Percentiles rank a stretch among this genome's conserved stretches.
Evolutionary conservation across 2,797 vertebrate genomes (phyloP).

Genomic region (Euthynnus affinis): DNA sequence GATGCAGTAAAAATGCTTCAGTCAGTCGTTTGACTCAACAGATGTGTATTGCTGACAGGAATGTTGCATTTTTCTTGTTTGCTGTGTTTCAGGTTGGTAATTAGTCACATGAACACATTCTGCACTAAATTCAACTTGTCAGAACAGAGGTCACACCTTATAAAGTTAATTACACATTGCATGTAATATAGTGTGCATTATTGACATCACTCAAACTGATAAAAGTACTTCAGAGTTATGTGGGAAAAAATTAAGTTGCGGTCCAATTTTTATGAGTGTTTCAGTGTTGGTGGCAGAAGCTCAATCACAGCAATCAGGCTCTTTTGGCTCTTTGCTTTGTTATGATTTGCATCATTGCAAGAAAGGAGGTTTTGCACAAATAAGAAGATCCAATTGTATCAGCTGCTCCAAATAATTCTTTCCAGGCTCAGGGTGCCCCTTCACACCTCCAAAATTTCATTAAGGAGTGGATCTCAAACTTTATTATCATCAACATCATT

Average conservation of each 20-base stretch:
- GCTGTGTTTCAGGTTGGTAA: not conserved
- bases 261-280: not conserved
- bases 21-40: not conserved
- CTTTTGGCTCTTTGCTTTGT: slow-evolving; percentile 12
- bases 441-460: not conserved
- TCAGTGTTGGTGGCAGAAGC: not conserved
- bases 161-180: not conserved
- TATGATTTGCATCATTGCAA: slow-evolving; percentile 11
- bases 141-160: not conserved
- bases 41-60: not conserved
- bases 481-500: not conserved
- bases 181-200: not conserved
- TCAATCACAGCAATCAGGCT: not conserved
- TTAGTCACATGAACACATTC: not conserved
- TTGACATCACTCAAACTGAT: not conserved
- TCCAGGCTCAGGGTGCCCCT: not conserved
- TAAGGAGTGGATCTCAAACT: not conserved
- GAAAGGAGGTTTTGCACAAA: not conserved
- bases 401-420: not conserved
- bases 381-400: not conserved
- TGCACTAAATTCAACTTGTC: not conserved
- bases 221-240: not conserved
- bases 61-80: not conserved
- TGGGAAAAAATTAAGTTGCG: not conserved
- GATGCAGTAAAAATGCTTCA: slow-evolving; percentile 8